A percentile compares a stretch with the other conserved stretches of the same genome.
These are phyloP conservation scores for Drosophila sechellia DNA, from an alignment of 1,140 invertebrate genomes.

Conservation along the genomic window DNA sequence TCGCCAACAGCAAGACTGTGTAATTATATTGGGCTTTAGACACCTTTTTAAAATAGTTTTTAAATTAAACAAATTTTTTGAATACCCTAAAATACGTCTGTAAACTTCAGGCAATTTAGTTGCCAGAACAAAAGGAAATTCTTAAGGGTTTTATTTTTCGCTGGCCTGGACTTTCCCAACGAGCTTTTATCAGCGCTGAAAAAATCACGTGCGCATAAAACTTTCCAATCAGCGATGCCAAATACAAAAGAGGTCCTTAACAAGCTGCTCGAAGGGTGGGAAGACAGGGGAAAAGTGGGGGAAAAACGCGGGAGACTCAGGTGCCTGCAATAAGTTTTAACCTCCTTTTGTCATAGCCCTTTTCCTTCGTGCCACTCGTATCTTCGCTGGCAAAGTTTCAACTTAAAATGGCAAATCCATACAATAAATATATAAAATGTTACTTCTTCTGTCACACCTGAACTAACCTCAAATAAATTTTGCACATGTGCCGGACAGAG, in stretches of 20 bases:
- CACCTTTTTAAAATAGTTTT: too few relatives aligned
- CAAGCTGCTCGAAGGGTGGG: slow-evolving; percentile 57
- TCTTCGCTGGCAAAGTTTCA: slow-evolving; percentile 65
- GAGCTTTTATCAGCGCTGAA: slow-evolving; percentile 62
- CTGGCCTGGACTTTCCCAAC: slow-evolving; percentile 29
- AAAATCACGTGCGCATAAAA: slow-evolving; percentile 81
- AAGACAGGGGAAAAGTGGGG: too few relatives aligned
- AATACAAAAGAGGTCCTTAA: slow-evolving; percentile 79
- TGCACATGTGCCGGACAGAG: slow-evolving; percentile 63
- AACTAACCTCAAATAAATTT: slow-evolving; percentile 83
- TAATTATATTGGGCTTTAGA: too few relatives aligned
- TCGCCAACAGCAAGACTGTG: too few relatives aligned
- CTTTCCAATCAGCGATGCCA: slow-evolving; percentile 74
- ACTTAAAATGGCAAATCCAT: slow-evolving; percentile 81
- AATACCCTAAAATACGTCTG: neutral
- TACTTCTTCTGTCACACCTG: slow-evolving; percentile 80
- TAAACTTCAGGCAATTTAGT: slow-evolving; percentile 49
- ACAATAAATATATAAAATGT: slow-evolving; percentile 83
- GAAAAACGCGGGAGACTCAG: slow-evolving; percentile 14
- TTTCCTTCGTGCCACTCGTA: slow-evolving; percentile 33
- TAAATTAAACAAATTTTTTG: neutral
- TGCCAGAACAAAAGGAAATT: slow-evolving; percentile 34
- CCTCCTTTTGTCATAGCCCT: slow-evolving; percentile 54
- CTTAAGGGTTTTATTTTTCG: slow-evolving; percentile 17
- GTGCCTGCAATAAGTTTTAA: slow-evolving; percentile 71